phyloP scores from a whole-genome alignment of 2,888 invertebrate genomes.

The Julus scanicus region DNA sequence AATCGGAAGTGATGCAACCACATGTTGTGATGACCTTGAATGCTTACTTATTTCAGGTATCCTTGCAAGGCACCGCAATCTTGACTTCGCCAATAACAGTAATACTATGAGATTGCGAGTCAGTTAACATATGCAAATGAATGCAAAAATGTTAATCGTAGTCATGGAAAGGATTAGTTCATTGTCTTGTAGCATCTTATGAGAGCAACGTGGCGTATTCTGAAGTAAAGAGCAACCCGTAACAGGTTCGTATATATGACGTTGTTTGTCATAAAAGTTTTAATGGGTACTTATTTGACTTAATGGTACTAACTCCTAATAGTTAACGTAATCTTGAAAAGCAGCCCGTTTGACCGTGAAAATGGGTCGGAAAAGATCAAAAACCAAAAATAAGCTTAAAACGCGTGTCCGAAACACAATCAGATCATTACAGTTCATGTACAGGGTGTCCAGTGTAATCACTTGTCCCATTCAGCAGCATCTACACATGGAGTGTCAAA shows the following conservation, averaged over 20 bases:
- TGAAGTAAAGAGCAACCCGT: not conserved
- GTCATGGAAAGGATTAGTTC: too few species aligned
- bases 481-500: too few species aligned
- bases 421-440: not conserved
- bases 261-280: constrained; percentile 23
- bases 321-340: constrained; percentile 20
- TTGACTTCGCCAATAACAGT: not conserved
- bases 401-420: not conserved
- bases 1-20: too few species aligned
- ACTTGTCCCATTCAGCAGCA: too few species aligned
- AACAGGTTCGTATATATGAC: constrained; percentile 21
- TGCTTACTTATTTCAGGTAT: not conserved
- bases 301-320: constrained; percentile 3
- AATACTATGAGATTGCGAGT: not conserved
- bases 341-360: constrained; percentile 13
- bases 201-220: not conserved
- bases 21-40: too few species aligned
- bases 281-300: constrained; percentile 47
- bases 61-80: too few species aligned
- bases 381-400: not conserved
- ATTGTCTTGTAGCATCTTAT: not conserved
- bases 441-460: not conserved
- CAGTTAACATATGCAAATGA: not conserved
- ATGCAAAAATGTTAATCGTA: not conserved
- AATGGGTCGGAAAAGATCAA: not conserved